phyloP scores from a whole-genome alignment of 2,888 invertebrate genomes.

The Drosophila hamatofila region DNA sequence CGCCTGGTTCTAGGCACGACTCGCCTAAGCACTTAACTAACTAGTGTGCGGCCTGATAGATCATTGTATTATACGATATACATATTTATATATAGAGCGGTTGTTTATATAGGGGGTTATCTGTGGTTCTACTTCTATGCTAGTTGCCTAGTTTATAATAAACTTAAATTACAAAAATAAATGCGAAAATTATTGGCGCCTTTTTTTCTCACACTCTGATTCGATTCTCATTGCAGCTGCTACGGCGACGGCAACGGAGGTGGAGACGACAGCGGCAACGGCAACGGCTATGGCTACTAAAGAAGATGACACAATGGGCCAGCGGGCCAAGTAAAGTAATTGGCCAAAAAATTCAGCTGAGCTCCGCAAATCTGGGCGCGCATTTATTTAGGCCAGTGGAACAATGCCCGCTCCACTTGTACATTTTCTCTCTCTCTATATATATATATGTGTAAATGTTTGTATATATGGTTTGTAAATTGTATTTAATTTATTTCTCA shows the following conservation, averaged over 20 bases:
- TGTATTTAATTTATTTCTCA: constrained; percentile 36
- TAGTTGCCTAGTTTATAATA: constrained; percentile 40
- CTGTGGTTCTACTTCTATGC: constrained; percentile 23
- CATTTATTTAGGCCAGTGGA: constrained; percentile 59
- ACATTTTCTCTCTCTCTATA: background rate
- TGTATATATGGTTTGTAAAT: constrained; percentile 22
- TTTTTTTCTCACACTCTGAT: constrained; percentile 45
- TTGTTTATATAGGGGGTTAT: constrained; percentile 9
- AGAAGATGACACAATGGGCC: constrained; percentile 17
- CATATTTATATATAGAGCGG: background rate
- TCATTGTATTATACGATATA: constrained; percentile 21
- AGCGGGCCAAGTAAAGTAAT: constrained; percentile 22
- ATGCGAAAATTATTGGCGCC: constrained; percentile 48
- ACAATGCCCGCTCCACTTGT: constrained; percentile 38
- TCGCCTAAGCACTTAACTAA: background rate
- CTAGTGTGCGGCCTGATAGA: background rate
- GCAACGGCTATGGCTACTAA: constrained; percentile 50
- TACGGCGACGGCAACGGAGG: constrained; percentile 13
- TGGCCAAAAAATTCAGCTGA: constrained; percentile 50
- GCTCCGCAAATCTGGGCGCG: constrained; percentile 44
- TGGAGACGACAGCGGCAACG: constrained; percentile 4
- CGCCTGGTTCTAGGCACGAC: constrained; percentile 58
- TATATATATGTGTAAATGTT: background rate
- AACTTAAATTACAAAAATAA: constrained; percentile 48
- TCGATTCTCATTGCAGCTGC: constrained; percentile 67